Evolutionary conservation across 2,888 invertebrate species (phyloP).

Genomic region (Anoncus sp.): DNA sequence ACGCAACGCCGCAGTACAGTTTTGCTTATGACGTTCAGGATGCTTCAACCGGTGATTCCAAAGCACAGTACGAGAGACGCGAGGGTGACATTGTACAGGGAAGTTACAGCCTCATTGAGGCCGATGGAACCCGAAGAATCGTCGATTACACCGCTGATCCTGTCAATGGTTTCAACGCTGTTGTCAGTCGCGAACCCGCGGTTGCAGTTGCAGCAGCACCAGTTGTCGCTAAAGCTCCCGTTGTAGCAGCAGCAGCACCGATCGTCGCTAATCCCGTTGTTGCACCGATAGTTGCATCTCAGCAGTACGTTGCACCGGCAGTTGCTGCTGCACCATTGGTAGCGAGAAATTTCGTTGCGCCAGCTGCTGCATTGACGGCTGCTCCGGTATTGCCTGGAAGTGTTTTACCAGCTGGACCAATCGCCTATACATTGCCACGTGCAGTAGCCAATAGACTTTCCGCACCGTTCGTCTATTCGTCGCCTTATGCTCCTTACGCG

Average conservation of each 20-base stretch:
- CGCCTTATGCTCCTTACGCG: constrained; percentile 56
- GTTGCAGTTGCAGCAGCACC: constrained; percentile 58
- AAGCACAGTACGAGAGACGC: constrained; percentile 67
- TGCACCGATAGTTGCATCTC: constrained; percentile 46
- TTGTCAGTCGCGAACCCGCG: constrained; percentile 61
- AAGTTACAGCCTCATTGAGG: constrained; percentile 81
- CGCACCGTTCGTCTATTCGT: constrained; percentile 63
- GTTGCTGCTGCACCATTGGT: constrained; percentile 36
- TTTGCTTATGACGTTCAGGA: constrained; percentile 72
- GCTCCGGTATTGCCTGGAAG: constrained; percentile 38
- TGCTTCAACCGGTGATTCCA: constrained; percentile 69
- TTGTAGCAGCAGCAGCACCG: constrained; percentile 58
- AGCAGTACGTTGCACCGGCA: constrained; percentile 33
- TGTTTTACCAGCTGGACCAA: constrained; percentile 50
- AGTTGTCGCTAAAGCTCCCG: constrained; percentile 49
- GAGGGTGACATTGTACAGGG: constrained; percentile 66
- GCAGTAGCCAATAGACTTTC: constrained; percentile 74
- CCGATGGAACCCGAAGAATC: constrained; percentile 83
- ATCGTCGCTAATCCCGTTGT: constrained; percentile 42
- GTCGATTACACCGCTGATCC: constrained; percentile 67
- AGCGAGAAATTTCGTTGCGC: constrained; percentile 55
- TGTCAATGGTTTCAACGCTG: constrained; percentile 63
- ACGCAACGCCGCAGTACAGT: constrained; percentile 73
- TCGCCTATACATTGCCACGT: constrained; percentile 71
- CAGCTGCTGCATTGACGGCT: constrained; percentile 63